Conservation (phyloP, 2,797 vertebrate genomes). For the Malacoctenus gilli region DNA sequence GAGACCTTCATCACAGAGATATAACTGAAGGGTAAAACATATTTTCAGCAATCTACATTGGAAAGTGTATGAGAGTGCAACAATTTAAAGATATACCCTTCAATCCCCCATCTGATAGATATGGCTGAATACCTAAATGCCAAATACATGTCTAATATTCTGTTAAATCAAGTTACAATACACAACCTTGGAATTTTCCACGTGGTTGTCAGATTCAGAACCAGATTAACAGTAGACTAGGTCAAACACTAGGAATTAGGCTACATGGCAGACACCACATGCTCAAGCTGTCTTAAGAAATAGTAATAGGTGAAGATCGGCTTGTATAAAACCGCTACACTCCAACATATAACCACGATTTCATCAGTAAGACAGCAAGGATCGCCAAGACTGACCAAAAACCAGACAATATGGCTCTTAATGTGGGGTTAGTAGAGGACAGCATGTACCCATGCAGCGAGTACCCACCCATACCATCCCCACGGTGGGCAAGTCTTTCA, state of each 20-base stretch:
- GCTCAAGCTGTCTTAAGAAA: not conserved
- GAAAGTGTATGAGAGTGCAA: no score
- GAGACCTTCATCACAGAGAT: no score
- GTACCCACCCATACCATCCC: not conserved
- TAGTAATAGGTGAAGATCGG: not conserved
- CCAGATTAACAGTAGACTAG: conserved; percentile 37
- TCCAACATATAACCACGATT: no score
- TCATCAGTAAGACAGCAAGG: no score
- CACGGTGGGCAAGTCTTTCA: conserved; percentile 2
- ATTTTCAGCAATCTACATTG: no score
- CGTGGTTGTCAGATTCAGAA: conserved; percentile 18
- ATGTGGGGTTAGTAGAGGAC: conserved; percentile 27
- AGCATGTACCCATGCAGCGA: conserved; percentile 40
- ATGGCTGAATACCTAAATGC: no score
- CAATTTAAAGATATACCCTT: no score
- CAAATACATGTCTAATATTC: no score
- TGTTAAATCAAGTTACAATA: not conserved
- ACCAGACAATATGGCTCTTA: conserved; percentile 2
- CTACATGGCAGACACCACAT: not conserved
- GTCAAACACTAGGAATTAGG: conserved; percentile 9
- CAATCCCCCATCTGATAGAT: no score
- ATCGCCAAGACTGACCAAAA: no score
- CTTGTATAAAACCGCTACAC: not conserved
- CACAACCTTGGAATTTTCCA: conserved; percentile 1
- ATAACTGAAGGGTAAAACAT: no score